These are phyloP conservation scores for Drosophila pruinosa DNA, from an alignment of 1,140 invertebrate species.

Conservation along the genomic window DNA sequence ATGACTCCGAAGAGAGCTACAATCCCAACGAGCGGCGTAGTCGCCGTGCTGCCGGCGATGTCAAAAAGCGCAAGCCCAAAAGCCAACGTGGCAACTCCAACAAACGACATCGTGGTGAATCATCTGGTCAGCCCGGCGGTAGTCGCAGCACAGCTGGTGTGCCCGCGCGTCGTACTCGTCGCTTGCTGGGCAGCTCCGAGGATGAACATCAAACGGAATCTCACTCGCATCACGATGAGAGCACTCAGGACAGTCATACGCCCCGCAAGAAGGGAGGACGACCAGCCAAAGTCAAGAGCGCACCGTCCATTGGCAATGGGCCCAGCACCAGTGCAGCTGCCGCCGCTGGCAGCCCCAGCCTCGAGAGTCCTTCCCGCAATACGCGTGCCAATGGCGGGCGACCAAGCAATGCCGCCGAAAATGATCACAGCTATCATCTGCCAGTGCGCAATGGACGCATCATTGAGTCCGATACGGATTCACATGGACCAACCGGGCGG, in stretches of 20 bases:
- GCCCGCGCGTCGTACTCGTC: slow-evolving; percentile 46
- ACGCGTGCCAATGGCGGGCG: slow-evolving; percentile 65
- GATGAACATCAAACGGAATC: slow-evolving; percentile 48
- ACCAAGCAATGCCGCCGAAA: slow-evolving; percentile 59
- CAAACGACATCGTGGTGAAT: slow-evolving; percentile 30
- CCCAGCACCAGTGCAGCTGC: slow-evolving; percentile 63
- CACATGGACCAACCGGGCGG: slow-evolving; percentile 52
- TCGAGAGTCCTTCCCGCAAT: slow-evolving; percentile 65
- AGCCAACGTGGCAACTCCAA: slow-evolving; percentile 21
- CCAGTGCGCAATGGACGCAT: slow-evolving; percentile 75
- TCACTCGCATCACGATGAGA: slow-evolving; percentile 68
- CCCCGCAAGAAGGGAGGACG: slow-evolving; percentile 64
- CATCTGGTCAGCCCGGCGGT: not conserved
- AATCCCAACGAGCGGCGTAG: slow-evolving; percentile 72
- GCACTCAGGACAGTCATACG: slow-evolving; percentile 72
- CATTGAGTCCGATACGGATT: slow-evolving; percentile 76
- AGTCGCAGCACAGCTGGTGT: slow-evolving; percentile 14
- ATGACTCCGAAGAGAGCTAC: slow-evolving; percentile 83
- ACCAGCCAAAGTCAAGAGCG: slow-evolving; percentile 19
- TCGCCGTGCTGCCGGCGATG: slow-evolving; percentile 13
- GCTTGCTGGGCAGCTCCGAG: slow-evolving; percentile 59
- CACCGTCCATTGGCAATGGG: slow-evolving; percentile 41
- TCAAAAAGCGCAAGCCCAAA: slow-evolving; percentile 26
- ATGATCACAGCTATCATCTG: slow-evolving; percentile 81
- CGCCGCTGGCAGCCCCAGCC: slow-evolving; percentile 34